Base-by-base conservation (phyloP, 2,797 vertebrate genomes). In the Lutjanus argentimaculatus region DNA sequence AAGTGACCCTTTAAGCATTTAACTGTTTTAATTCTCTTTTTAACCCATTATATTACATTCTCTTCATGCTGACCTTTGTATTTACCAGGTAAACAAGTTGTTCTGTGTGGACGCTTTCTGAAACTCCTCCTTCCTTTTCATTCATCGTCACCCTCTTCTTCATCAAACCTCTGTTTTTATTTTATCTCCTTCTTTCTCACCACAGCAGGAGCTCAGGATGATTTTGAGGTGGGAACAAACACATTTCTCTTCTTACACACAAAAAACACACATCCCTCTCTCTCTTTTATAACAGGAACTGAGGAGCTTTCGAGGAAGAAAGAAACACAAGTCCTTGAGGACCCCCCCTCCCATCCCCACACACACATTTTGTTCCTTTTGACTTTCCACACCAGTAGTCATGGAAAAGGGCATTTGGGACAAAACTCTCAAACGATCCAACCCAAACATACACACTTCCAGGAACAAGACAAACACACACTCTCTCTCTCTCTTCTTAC, bases 401-500 rank as follows among this genome's bases (percentile, higher is more conserved):
- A 66, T 53, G 56, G 16, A 75, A 69, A 76, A 25, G 61, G 61
- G 13, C 61, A 58, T 40, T 48, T 16, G 58, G 15, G 62, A 67
- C 42, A 68, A 57, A 58, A 48, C 40, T 40, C 69, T 45, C 43
- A 30, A 30, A 30, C 25, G 2, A 30, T 42, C 49, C 11, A 49
- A 40, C 22, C 21, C 25, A 57, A 49, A 57, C 62, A 67, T 14
- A 45, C 52, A 48, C 22, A 42, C 30, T 4, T 57, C 55, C 55
- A 19, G 40, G 30, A 62, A 42, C 17, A 13, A 25, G 3, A 42
- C n/a, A 49, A 42, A 30, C 49, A 36, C 51, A 22, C 30, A 53
- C 62, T 61, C 75, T n/a, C 73, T 19, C 1, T 1, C 19, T 12
- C 25, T 67, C 15, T 66, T 59, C 97, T 98, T 93, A 99, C 98